Percentiles rank a stretch among this genome's conserved stretches.
Conservation (phyloP, 2,113 vertebrate genomes). For the Xerus inauris region DNA sequence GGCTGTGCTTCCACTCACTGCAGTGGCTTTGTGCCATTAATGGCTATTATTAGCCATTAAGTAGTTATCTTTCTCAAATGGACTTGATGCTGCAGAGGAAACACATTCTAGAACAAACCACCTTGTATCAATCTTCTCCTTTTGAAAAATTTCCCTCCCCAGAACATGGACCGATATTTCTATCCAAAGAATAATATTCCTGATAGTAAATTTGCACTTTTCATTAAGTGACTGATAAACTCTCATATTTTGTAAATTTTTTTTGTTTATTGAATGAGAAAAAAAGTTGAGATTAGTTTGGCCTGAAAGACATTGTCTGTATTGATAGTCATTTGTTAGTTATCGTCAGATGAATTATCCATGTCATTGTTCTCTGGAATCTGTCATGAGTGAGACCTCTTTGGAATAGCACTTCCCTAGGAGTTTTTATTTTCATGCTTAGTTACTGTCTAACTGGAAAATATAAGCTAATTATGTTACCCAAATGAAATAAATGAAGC, state of each 20-base stretch:
- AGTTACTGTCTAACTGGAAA: neutral
- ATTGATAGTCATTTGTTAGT: neutral
- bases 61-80: neutral
- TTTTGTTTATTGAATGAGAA: neutral
- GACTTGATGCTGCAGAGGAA: neutral
- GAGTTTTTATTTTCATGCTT: neutral
- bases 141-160: neutral
- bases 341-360: neutral
- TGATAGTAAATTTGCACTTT: neutral
- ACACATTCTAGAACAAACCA: neutral
- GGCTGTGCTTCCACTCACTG: neutral
- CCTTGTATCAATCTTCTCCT: neutral
- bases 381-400: neutral
- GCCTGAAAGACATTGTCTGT: neutral
- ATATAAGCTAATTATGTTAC: conserved; percentile 16
- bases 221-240: neutral
- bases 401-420: neutral
- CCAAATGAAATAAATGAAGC: neutral
- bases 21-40: neutral
- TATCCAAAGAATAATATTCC: neutral
- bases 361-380: neutral
- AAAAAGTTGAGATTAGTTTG: neutral
- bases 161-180: neutral
- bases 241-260: neutral
- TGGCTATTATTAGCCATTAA: neutral